A percentile compares a stretch with the other conserved stretches of the same genome.
These are phyloP conservation scores for Drosophila antonietae DNA, from an alignment of 2,888 invertebrate genomes.

Conservation along the genomic window DNA sequence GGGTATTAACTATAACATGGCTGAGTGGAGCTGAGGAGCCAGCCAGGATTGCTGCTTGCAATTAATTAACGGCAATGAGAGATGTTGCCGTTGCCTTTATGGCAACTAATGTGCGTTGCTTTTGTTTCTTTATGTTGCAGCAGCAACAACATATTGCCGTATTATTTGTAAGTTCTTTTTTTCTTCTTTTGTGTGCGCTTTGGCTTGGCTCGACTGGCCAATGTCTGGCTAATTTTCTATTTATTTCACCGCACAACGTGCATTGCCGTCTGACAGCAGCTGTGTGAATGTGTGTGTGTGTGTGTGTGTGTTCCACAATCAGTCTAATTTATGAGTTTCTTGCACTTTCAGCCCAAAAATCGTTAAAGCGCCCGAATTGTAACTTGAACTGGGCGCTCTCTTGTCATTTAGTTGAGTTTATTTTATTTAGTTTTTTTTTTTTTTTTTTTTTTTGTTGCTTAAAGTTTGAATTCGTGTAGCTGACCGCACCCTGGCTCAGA, in stretches of 20 bases:
- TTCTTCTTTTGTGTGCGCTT: slow-evolving; percentile 20
- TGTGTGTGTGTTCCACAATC: slow-evolving; percentile 34
- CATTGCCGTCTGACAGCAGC: slow-evolving; percentile 29
- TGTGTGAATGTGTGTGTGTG: slow-evolving; percentile 5
- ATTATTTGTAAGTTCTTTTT: slow-evolving; percentile 55
- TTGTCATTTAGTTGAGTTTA: slow-evolving; percentile 21
- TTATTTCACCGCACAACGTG: slow-evolving; percentile 76
- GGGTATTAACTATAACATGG: slow-evolving; percentile 30
- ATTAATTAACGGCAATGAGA: slow-evolving; percentile 78
- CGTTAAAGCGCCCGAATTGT: slow-evolving; percentile 46
- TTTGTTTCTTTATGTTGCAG: slow-evolving; percentile 72
- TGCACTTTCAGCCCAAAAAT: slow-evolving; percentile 60
- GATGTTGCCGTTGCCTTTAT: slow-evolving; percentile 66
- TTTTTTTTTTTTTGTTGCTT: neutral
- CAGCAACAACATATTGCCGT: slow-evolving; percentile 48
- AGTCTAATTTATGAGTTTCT: slow-evolving; percentile 74
- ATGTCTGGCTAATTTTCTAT: slow-evolving; percentile 80
- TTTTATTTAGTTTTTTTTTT: neutral
- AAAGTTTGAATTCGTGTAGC: slow-evolving; percentile 73
- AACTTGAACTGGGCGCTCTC: slow-evolving; percentile 24
- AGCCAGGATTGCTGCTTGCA: slow-evolving; percentile 65
- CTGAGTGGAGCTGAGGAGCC: slow-evolving; percentile 36
- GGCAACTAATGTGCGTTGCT: slow-evolving; percentile 69
- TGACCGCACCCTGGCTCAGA: slow-evolving; percentile 41
- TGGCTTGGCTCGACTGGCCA: slow-evolving; percentile 42